These are phyloP conservation scores for Pocillopora verrucosa DNA, from an alignment of 64 coral and sea anemone genomes.

Conservation along the genomic window DNA sequence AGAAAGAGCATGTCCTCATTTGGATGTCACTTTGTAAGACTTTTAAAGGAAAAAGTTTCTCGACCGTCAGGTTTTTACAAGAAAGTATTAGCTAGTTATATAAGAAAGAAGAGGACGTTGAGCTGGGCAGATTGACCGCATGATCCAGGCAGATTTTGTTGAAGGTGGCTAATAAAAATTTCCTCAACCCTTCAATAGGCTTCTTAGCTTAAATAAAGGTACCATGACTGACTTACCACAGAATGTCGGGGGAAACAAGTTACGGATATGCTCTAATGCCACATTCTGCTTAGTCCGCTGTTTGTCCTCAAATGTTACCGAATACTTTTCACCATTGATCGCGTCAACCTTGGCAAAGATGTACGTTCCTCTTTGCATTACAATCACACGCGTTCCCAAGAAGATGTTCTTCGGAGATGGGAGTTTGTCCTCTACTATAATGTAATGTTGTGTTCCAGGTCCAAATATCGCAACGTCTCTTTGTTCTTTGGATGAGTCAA, in stretches of 20 bases:
- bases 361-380: background rate
- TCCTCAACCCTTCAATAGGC: background rate
- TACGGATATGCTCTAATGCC: conserved; percentile 2
- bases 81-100: too few relatives aligned
- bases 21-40: too few relatives aligned
- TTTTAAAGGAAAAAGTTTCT: too few relatives aligned
- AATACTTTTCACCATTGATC: conserved; percentile 4
- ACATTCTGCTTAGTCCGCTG: background rate
- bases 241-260: conserved; percentile 36
- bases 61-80: too few relatives aligned
- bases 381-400: conserved; percentile 23
- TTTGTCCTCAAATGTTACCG: conserved; percentile 28
- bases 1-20: too few relatives aligned
- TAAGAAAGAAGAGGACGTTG: too few relatives aligned
- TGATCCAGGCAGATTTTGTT: too few relatives aligned
- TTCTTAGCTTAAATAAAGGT: background rate
- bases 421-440: conserved; percentile 47
- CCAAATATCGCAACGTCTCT: conserved; percentile 32
- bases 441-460: conserved; percentile 56
- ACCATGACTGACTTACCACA: conserved; percentile 18
- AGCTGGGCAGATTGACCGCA: too few relatives aligned
- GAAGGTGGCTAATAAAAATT: too few relatives aligned
- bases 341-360: conserved; percentile 15
- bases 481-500: background rate
- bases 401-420: conserved; percentile 27